Base-by-base conservation (phyloP, 37 sponge, comb jelly and placozoan genomes). In the Hexactinellida sp. region DNA sequence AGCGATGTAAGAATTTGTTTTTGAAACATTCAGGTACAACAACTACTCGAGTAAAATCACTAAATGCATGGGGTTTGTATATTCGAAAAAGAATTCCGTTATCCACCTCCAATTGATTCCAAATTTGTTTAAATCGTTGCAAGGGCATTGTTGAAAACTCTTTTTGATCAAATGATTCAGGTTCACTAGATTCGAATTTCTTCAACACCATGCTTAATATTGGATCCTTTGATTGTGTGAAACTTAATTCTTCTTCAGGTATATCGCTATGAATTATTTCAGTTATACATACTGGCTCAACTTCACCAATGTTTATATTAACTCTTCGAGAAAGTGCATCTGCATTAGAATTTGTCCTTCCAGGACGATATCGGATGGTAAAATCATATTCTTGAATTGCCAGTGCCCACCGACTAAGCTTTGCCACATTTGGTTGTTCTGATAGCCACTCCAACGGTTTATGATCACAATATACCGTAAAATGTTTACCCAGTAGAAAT, bases 361-460 rank as follows among this genome's bases (percentile, higher is more conserved):
- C 90, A 9, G 54, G 85, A 0, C 86, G 52, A 35, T 90, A 85
- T 38, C 28, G 36, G 3, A 90, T 52, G 0, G 38, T 38, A 32
- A 90, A 90, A 21, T 38, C 38, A 54, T 82, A 90, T 82, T 85
- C 83, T 54, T 87, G 90, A 34, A 87, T 36, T 1, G 55, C 88
- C 1, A 90, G 83, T 24, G 86, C 88, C 86, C 90, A 87, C 21
- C 88, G 54, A 84, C 83, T 83, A 3, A 90, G 84, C 63, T 83
- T 24, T 34, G 83, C 88, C 37, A 84, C 87, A 84, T 84, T 87
- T 37, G 87, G 87, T 39, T 87, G 86, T 24, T 83, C 88, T 13
- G 83, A 85, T 0, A 90, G 83, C 90, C 88, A 90, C 54, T 87
- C 83, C 76, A 90, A 37, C 19, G 88, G 86, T 5, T 83, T 84